These are phyloP conservation scores for Macrotis lagotis DNA, from an alignment of 2,113 vertebrate species.

Conservation along the genomic window DNA sequence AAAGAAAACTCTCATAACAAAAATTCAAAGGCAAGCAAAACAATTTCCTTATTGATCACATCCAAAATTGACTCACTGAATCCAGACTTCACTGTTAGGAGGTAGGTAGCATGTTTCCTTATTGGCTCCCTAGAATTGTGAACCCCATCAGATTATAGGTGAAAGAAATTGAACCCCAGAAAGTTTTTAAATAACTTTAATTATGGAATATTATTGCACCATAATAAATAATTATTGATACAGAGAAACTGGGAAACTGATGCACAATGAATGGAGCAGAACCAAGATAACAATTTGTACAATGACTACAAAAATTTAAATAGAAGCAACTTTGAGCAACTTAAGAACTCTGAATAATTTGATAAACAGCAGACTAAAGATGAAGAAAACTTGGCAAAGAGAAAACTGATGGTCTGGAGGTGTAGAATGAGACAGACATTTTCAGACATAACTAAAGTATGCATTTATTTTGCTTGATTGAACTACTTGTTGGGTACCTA, in stretches of 20 bases:
- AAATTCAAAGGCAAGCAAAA: background rate
- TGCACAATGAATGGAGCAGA: background rate
- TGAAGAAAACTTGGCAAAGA: background rate
- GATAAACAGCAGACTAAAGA: background rate
- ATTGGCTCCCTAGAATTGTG: background rate
- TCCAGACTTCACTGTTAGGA: background rate
- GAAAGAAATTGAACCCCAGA: background rate
- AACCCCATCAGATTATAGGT: background rate
- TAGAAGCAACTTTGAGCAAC: background rate
- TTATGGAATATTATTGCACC: background rate
- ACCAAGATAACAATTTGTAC: background rate
- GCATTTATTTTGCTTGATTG: background rate
- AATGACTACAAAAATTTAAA: background rate
- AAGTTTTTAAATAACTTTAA: no score
- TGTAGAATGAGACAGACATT: background rate
- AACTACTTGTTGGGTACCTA: background rate
- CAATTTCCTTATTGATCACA: background rate
- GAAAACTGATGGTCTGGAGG: background rate
- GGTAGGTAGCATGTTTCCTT: background rate
- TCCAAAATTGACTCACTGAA: background rate
- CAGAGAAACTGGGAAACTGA: background rate
- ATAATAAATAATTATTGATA: background rate
- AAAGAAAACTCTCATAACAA: background rate
- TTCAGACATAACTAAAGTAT: background rate
- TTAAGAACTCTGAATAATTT: background rate